Percentiles rank a stretch among this genome's conserved stretches.
Evolutionary conservation across 2,888 invertebrate genomes (phyloP).

Genomic region (Rugalucina vietnamica): DNA sequence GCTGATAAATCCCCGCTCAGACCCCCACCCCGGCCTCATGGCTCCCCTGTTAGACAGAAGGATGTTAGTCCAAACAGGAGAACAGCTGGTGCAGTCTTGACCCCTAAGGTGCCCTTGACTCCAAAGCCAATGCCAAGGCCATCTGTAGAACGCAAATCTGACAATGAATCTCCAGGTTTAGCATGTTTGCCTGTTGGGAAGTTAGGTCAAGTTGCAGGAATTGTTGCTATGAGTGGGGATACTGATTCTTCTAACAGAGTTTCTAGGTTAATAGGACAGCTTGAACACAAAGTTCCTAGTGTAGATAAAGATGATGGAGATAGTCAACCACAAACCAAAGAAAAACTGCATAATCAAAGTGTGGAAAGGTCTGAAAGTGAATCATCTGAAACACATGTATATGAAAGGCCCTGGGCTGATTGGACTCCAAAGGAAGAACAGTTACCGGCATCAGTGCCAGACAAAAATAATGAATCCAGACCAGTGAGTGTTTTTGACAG

Average conservation of each 20-base stretch:
- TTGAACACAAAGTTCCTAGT: neutral
- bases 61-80: neutral
- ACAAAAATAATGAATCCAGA: slow-evolving; percentile 18
- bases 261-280: slow-evolving; percentile 27
- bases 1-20: slow-evolving; percentile 30
- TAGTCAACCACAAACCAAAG: neutral
- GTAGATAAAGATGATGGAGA: neutral
- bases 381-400: slow-evolving; percentile 16
- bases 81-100: neutral
- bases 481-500: slow-evolving; percentile 66
- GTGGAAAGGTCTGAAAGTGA: neutral
- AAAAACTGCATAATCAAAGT: neutral
- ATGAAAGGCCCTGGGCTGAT: slow-evolving; percentile 23
- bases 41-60: slow-evolving; percentile 30
- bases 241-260: slow-evolving; percentile 25
- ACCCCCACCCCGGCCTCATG: slow-evolving; percentile 24
- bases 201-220: slow-evolving; percentile 41
- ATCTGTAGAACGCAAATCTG: slow-evolving; percentile 39
- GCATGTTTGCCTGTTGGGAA: slow-evolving; percentile 23
- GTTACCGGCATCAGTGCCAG: slow-evolving; percentile 7
- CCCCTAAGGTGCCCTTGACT: neutral
- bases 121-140: slow-evolving; percentile 48
- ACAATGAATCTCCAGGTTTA: slow-evolving; percentile 15
- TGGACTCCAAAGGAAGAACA: neutral
- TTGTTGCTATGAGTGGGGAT: slow-evolving; percentile 15